Evolutionary conservation across 2,888 invertebrate species (phyloP), one percentile per base, ranked within the genome.

Genomic region (Scaptomyza reducta): DNA sequence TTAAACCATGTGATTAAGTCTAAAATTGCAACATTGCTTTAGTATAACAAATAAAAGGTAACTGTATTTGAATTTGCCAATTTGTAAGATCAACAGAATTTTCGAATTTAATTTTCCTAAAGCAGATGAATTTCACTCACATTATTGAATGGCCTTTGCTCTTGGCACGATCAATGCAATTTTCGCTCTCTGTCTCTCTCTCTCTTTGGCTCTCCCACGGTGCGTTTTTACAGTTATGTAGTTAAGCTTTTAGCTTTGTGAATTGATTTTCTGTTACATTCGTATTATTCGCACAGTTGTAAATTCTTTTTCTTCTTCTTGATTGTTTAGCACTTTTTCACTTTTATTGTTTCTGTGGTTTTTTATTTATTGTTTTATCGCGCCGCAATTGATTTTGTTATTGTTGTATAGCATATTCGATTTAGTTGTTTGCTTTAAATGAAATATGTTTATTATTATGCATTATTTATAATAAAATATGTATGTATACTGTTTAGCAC

Each of bases 281-380:
- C 62, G 65, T 62, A 60, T 70, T 85, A 68, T 72, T 74, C 67
- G 78, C 70, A 74, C 73, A 66, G 60, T 79, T 62, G 38, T 60
- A 61, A 33, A 70, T 63, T 75, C 66, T 71, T 70, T 47, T 38
- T 70, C 47, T 38, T 38, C 46, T 33, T 47, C 31, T 47, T 49
- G 53, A 70, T 65, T 79, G 59, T 69, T 78, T 74, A 65, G 71
- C 78, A 72, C 81, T 80, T 80, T 67, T 71, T 73, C 81, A 80
- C 80, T 62, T 63, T 66, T 70, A 44, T 57, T 60, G 55, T 61
- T 22, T 22, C 4, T 59, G 59, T 61, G 67, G 61, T 46, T 53
- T 74, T 42, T 50, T 65, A 35, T 46, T 64, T 46, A 49, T 42
- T 65, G 65, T 62, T 72, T 64, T 74, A 71, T 77, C 71, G 67